Evolutionary conservation across 2,797 vertebrate species (phyloP).

Genomic region (Bradypodion ventrale): DNA sequence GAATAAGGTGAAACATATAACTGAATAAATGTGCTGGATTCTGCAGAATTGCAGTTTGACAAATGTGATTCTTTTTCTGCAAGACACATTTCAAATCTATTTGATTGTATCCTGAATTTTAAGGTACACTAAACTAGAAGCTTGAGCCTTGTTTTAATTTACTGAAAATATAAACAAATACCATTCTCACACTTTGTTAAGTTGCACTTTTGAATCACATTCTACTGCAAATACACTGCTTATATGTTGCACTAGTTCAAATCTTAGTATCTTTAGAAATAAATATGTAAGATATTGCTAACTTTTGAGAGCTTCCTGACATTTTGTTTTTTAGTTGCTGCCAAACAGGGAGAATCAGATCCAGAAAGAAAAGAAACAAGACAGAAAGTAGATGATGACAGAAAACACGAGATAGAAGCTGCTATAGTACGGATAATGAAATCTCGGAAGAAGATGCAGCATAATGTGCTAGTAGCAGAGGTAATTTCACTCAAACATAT

Average conservation of each 20-base stretch:
- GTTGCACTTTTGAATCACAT: slow-evolving; percentile 43
- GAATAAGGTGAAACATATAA: not conserved
- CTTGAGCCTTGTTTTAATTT: not conserved
- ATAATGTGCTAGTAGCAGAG: slow-evolving; percentile 98
- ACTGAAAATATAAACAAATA: not conserved
- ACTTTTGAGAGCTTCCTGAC: slow-evolving; percentile 38
- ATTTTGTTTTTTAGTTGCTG: slow-evolving; percentile 83
- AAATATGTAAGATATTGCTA: slow-evolving; percentile 11
- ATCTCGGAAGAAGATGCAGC: slow-evolving; percentile 98
- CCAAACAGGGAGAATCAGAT: slow-evolving; percentile 97
- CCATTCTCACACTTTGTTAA: not conserved
- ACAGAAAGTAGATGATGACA: slow-evolving; percentile 97
- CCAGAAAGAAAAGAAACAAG: slow-evolving; percentile 96
- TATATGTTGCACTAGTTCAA: not conserved
- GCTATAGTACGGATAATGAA: slow-evolving; percentile 99
- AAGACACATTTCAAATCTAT: not conserved
- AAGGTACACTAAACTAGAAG: not conserved
- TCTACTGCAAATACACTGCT: not conserved
- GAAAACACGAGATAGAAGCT: slow-evolving; percentile 98
- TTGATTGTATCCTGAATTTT: not conserved
- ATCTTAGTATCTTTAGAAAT: not conserved
- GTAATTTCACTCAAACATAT: slow-evolving; percentile 67
- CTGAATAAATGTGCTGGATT: not conserved
- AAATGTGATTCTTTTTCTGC: slow-evolving; percentile 1
- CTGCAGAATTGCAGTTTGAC: not conserved